A percentile compares a stretch with the other conserved stretches of the same genome.
These are phyloP conservation scores for Emydura subglobosa DNA, from an alignment of 2,113 vertebrate species.

Conservation along the genomic window DNA sequence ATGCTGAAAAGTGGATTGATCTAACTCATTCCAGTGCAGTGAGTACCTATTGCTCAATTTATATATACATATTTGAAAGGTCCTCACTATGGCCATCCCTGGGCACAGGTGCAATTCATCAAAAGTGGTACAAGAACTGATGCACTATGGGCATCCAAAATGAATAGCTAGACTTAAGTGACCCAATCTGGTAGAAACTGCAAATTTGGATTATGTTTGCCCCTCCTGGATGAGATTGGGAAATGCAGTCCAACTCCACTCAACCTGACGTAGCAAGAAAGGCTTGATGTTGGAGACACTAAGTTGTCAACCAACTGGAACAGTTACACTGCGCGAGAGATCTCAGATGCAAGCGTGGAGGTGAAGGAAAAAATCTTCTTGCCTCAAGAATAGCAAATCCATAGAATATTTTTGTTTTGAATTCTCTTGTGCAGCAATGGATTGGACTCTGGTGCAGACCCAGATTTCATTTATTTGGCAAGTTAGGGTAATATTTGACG, in stretches of 20 bases:
- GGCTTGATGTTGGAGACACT: not conserved
- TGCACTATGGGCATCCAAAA: not conserved
- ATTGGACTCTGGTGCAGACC: not conserved
- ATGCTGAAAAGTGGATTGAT: rapidly evolving
- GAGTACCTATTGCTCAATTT: not conserved
- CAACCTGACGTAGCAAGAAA: not conserved
- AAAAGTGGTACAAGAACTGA: not conserved
- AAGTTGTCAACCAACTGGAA: not conserved
- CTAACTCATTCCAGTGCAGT: not conserved
- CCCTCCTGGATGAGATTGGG: not conserved
- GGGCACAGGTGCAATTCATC: not conserved
- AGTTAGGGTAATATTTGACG: not conserved
- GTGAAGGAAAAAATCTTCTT: not conserved
- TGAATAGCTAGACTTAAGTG: not conserved
- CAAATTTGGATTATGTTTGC: not conserved
- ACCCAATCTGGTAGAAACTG: not conserved
- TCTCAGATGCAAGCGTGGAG: rapidly evolving
- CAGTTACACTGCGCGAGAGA: not conserved
- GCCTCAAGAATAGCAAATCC: not conserved
- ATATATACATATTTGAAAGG: not conserved
- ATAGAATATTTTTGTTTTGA: not conserved
- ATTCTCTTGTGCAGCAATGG: not conserved
- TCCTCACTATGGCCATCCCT: not conserved
- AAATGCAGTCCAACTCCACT: not conserved
- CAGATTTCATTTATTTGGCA: not conserved